phyloP scores from a whole-genome alignment of 2,113 vertebrate species.

The Passerina amoena region DNA sequence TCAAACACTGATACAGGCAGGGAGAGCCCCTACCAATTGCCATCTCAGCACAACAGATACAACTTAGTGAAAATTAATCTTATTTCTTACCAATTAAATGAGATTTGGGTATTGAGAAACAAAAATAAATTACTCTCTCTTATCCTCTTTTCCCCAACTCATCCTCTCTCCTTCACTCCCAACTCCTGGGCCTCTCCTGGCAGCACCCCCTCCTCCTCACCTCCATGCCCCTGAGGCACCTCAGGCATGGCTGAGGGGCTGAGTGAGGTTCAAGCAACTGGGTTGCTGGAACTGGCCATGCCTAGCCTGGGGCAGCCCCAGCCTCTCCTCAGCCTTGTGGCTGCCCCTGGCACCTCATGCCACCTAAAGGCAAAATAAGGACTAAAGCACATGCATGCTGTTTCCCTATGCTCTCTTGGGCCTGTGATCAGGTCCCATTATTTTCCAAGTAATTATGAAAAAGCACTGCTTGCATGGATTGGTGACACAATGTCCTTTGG shows the following conservation, averaged over 20 bases:
- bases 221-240: rapidly evolving
- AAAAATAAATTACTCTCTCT: background rate
- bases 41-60: background rate
- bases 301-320: background rate
- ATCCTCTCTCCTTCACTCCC: background rate
- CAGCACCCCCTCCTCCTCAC: background rate
- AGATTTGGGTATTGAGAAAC: background rate
- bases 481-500: background rate
- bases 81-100: background rate
- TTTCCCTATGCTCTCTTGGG: background rate
- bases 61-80: background rate
- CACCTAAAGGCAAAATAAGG: background rate
- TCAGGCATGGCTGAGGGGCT: background rate
- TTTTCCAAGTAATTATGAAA: background rate
- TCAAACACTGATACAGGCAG: background rate
- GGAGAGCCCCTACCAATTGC: background rate
- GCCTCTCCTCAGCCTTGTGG: background rate
- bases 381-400: rapidly evolving
- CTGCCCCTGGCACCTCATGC: too few relatives aligned
- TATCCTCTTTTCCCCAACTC: background rate
- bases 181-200: background rate
- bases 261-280: rapidly evolving
- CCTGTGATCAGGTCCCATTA: rapidly evolving
- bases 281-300: rapidly evolving
- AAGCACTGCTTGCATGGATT: rapidly evolving